Percentiles rank a stretch among this genome's conserved stretches.
Conservation (phyloP, 1,140 invertebrate genomes). For the Arion vulgaris region DNA sequence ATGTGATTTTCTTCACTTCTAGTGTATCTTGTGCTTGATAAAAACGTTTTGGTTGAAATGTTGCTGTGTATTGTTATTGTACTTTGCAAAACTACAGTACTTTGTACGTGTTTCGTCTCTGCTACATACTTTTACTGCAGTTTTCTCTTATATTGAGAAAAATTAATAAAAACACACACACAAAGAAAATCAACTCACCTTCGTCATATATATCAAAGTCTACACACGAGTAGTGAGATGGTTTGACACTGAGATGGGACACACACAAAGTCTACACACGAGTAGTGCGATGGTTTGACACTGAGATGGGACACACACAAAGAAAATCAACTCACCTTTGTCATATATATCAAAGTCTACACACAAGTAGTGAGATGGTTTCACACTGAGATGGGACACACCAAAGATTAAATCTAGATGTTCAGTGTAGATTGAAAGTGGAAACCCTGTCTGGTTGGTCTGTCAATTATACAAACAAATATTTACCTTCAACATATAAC, state of each 20-base stretch:
- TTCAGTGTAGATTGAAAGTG: conserved; percentile 82
- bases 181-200: too few relatives aligned
- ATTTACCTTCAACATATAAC: not conserved
- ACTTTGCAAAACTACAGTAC: too few relatives aligned
- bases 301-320: conserved; percentile 77
- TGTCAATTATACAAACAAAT: conserved; percentile 32
- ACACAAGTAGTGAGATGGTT: conserved; percentile 62
- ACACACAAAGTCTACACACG: conserved; percentile 69
- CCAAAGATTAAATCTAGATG: conserved; percentile 83
- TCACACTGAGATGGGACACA: conserved; percentile 74
- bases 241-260: conserved; percentile 73
- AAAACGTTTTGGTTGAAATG: too few relatives aligned
- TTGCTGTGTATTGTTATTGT: too few relatives aligned
- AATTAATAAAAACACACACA: too few relatives aligned
- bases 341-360: not conserved
- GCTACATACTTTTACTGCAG: too few relatives aligned
- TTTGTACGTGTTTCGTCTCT: too few relatives aligned
- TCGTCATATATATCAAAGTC: not conserved
- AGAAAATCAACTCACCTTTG: conserved; percentile 73
- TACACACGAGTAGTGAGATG: conserved; percentile 59
- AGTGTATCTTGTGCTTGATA: too few relatives aligned
- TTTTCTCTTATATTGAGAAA: too few relatives aligned
- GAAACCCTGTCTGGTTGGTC: conserved; percentile 40
- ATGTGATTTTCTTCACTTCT: too few relatives aligned
- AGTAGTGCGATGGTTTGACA: conserved; percentile 68